Base-by-base conservation (phyloP, 2,797 vertebrate genomes). In the Melanotaenia boesemani region DNA sequence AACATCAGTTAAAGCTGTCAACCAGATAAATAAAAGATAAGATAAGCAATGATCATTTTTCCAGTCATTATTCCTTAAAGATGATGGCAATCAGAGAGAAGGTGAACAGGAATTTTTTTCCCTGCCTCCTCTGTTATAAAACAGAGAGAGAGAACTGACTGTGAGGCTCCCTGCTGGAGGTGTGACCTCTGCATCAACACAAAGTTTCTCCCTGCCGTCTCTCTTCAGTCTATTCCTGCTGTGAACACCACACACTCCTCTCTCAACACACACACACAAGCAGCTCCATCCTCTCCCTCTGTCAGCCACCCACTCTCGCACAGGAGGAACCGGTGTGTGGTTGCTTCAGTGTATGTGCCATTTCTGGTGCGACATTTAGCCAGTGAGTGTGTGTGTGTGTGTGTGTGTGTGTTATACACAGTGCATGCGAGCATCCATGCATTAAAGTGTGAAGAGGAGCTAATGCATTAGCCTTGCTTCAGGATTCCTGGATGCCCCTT, bases 281-380 rank as follows among this genome's bases (percentile, higher is more conserved):
- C 75, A 62, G 69, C 81, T 82, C 80, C 66, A 57, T 68, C 72
- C 67, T 78, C 77, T 79, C 65, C 77, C 72, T 73, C 71, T 60
- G 80, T 89, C 87, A 89, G 81, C 87, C 88, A 83, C 88, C 89
- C 85, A 91, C 87, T 72, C 63, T 66, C 68, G 55, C 37, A 82
- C 90, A 89, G 37, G 15, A 76, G 79, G 83, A 72, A 74, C 58
- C 56, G 8, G 41, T 77, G 83, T 22, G 57, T 74, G 82, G 74
- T 82, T 60, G 58, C 67, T 77, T 57, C 59, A 34, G 36, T 63
- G 30, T 72, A 26, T 74, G 67, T 70, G 78, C 44, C 66, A 72
- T 72, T 84, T 83, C 62, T 87, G 39, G 41, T 52, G 61, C 18
- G 78, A 86, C 80, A 61, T 80, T 80, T 79, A 39, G 18, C 41